These are phyloP conservation scores for Melanostigma gelatinosum DNA, from an alignment of 2,113 vertebrate species.

Conservation along the genomic window DNA sequence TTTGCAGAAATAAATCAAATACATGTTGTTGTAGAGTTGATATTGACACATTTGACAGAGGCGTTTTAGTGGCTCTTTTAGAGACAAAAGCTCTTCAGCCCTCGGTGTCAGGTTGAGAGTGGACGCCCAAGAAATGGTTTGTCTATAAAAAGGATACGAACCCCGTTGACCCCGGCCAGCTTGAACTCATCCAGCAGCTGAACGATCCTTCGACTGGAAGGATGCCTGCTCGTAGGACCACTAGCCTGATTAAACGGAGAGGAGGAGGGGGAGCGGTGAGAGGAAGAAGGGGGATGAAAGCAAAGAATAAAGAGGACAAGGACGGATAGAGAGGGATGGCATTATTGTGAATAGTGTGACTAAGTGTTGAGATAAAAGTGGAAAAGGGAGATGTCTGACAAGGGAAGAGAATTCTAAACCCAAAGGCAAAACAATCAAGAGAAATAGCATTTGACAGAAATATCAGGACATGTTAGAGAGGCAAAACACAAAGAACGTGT, in stretches of 20 bases:
- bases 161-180: constrained; percentile 85
- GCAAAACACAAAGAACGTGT: not conserved
- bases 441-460: not conserved
- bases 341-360: not conserved
- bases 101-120: not conserved
- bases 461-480: not conserved
- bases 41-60: not conserved
- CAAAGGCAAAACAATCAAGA: not conserved
- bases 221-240: constrained; percentile 80
- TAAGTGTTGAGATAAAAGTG: not conserved
- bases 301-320: not conserved
- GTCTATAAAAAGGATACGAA: constrained; percentile 86
- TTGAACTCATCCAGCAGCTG: constrained; percentile 88
- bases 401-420: not conserved
- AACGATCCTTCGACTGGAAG: constrained; percentile 79
- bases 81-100: not conserved
- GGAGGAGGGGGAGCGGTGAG: not conserved
- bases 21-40: not conserved
- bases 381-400: not conserved
- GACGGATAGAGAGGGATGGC: not conserved
- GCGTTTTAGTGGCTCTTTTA: not conserved
- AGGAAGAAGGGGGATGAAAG: not conserved
- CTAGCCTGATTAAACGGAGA: constrained; percentile 75
- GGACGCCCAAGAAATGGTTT: not conserved
- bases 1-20: not conserved